Base-by-base conservation (phyloP, 2,888 invertebrate species). In the Acleris sparsana region DNA sequence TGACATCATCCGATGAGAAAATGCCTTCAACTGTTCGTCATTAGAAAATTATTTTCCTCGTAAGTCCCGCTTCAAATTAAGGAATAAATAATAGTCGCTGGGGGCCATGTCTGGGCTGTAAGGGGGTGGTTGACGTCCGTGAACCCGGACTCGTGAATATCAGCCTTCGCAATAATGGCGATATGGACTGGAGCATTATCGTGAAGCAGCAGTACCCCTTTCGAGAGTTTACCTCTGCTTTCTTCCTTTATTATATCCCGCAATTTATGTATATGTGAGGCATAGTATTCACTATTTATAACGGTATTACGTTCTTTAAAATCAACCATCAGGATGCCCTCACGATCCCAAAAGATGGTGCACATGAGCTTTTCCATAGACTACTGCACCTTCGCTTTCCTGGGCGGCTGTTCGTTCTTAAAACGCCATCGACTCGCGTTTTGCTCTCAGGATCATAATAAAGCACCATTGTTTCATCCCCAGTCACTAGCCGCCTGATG, bases 221-320 rank as follows among this genome's bases (percentile, higher is more conserved):
- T 3, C 6, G 48, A n/a, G 5, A 48, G 5, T 18, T 48, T 48
- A 7, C 33, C 25, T n/a, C 4, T 17, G 7, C 33, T 2, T 56
- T 56, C n/a, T 39, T 43, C 17, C 4, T 6, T 18, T 13, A 56
- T 43, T 18, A 7, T n/a, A 2, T 4, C n/a, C 9, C 16, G 44
- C 13, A 44, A 39, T 1, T 22, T 20, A 13, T 20, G 22, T 16
- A 52, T 6, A 25, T 25, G 11, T 5, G 7, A 7, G 9, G 29
- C 17, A 59, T 51, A 48, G 48, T 51, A 48, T 18, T n/a, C 3
- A 11, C 3, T 22, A 16, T 59, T 51, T 33, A 59, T 29, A 17
- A 48, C 33, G 6, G 51, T 51, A 18, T 59, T 49, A 39, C 49
- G 49, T 48, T 51, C 33, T 9, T 48, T 59, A 29, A 49, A 49